Conservation (phyloP, 2,797 vertebrate species). For the Siniperca obscura region DNA sequence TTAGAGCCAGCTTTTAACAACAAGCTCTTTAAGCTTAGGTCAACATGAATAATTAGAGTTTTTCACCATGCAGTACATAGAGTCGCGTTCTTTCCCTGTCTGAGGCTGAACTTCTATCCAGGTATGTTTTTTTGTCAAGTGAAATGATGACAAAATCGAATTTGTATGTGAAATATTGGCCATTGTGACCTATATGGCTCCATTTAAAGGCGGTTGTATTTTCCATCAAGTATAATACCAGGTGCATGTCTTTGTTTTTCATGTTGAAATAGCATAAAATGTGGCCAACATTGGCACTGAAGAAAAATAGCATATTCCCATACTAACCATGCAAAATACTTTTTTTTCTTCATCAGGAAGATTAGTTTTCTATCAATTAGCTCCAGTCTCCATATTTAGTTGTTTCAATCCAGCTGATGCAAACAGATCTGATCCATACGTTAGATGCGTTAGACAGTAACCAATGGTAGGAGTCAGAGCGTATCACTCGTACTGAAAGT, state of each 20-base stretch:
- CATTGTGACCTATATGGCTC: background rate
- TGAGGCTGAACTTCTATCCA: background rate
- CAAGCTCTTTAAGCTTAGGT: slow-evolving; percentile 26
- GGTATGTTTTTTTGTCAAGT: background rate
- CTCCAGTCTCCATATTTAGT: background rate
- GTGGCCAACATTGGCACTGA: background rate
- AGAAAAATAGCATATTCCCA: slow-evolving; percentile 2
- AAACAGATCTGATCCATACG: background rate
- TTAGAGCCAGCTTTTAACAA: slow-evolving; percentile 46
- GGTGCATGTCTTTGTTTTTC: background rate
- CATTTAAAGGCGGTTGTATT: background rate
- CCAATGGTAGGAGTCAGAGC: slow-evolving; percentile 21
- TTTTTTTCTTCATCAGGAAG: background rate
- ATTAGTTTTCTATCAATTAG: background rate
- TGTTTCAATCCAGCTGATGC: background rate
- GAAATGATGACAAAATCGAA: background rate
- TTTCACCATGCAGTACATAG: background rate
- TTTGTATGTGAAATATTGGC: slow-evolving; percentile 1
- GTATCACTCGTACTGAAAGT: slow-evolving; percentile 2
- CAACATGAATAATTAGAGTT: slow-evolving; percentile 36
- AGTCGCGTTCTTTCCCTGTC: background rate
- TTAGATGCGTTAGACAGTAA: slow-evolving; percentile 9
- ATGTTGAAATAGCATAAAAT: background rate
- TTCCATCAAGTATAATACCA: background rate
- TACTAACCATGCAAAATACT: background rate